Conservation (phyloP, 2,797 vertebrate species). For the Tarsius wallacei region DNA sequence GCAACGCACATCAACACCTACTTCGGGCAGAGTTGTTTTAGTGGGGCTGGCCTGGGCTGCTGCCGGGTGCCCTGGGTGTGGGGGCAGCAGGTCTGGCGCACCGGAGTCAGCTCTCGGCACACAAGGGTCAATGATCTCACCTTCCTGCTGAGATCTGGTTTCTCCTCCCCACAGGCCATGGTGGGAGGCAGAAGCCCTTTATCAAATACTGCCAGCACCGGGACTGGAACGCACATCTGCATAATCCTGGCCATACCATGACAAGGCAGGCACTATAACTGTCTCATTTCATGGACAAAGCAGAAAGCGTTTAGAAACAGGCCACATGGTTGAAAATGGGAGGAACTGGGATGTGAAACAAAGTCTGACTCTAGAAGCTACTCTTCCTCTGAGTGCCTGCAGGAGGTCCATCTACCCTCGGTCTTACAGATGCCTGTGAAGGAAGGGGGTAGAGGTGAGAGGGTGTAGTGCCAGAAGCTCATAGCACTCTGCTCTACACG, state of each 20-base stretch:
- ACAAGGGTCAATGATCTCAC: background rate
- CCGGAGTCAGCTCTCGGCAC: background rate
- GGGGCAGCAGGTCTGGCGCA: background rate
- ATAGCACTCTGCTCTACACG: background rate
- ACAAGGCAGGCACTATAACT: background rate
- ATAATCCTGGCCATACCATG: background rate
- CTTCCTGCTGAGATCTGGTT: background rate
- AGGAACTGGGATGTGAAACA: background rate
- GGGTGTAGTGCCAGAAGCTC: background rate
- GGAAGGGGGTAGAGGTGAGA: too few species aligned
- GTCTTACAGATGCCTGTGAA: background rate
- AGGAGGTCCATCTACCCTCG: background rate
- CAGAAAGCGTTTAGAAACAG: background rate
- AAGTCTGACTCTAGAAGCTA: background rate
- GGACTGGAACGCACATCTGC: rapidly evolving
- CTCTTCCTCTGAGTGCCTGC: background rate
- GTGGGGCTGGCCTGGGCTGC: background rate
- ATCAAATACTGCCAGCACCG: background rate
- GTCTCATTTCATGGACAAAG: background rate
- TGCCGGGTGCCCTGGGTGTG: background rate
- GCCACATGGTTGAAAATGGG: background rate
- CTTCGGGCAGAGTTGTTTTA: conserved; percentile 73
- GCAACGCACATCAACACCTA: conserved; percentile 70
- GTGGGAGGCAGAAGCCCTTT: background rate
- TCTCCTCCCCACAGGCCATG: background rate